Evolutionary conservation across 2,113 vertebrate genomes (phyloP).

Genomic region (Neolamprologus variostigma): DNA sequence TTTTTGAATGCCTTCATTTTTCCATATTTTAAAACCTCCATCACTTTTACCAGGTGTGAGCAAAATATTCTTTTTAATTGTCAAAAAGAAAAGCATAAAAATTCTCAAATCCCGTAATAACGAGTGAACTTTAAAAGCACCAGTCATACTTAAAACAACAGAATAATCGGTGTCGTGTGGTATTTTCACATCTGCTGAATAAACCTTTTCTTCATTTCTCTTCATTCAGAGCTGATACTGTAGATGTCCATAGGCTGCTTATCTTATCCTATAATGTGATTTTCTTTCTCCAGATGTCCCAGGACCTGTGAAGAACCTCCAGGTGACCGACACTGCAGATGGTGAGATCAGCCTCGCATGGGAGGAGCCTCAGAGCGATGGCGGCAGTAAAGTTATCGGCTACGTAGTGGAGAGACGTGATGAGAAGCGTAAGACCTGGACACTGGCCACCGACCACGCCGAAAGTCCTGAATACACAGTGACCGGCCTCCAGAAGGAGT

Average conservation of each 20-base stretch:
- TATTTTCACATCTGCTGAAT: background rate
- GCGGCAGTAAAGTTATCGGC: conserved; percentile 89
- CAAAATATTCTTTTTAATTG: background rate
- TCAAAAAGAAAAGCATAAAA: background rate
- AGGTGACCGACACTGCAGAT: conserved; percentile 89
- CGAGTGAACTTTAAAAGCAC: background rate
- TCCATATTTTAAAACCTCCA: too few species aligned
- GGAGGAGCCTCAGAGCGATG: conserved; percentile 93
- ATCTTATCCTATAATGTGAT: background rate
- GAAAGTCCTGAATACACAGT: conserved; percentile 92
- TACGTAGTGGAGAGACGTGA: conserved; percentile 93
- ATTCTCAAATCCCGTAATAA: background rate
- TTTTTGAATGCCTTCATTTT: too few species aligned
- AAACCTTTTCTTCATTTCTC: background rate
- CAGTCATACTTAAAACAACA: background rate
- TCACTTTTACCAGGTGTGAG: too few species aligned
- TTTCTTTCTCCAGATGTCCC: conserved; percentile 79
- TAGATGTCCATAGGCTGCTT: background rate
- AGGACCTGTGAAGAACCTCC: conserved; percentile 90
- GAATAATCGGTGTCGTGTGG: background rate
- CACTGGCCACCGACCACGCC: conserved; percentile 81
- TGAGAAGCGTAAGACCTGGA: conserved; percentile 93
- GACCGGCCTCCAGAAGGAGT: conserved; percentile 87
- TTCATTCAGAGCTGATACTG: background rate
- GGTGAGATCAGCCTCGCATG: conserved; percentile 92